Base-by-base conservation (phyloP, 2,797 vertebrate species). In the Scarus forsteni region DNA sequence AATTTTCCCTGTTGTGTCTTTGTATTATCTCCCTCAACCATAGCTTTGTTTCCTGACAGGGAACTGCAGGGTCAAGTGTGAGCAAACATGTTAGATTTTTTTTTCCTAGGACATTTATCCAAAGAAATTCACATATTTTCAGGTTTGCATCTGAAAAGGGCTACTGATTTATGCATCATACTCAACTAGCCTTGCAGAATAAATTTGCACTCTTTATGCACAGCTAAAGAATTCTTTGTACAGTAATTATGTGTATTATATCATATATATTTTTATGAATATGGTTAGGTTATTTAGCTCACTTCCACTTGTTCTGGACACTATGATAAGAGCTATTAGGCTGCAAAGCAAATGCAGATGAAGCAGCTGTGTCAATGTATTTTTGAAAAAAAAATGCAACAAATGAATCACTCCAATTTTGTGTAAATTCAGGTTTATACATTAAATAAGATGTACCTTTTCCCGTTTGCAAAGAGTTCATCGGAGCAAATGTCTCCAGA, bases 401-500 rank as follows among this genome's bases (percentile, higher is more conserved):
- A 14, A 66, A 51, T 56, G 36, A 68, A 43, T 67, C 45, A 16
- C 10, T 19, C 36, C 50, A 42, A 66, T 12, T 73, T 67, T 61
- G 57, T 36, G 43, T 45, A 44, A 16, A 4, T 12, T 59, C 52
- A 6, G 45, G 10, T 15, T 16, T 16, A 18, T 10, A 43, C 52
- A 45, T 10, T 34, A 16, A 49, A 57, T 18, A 1, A 38, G 3
- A 27, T 10, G 12, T 52, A 56, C 6, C 6, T 52, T 66, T 50
- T 58, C 56, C 56, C 44, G 48, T 62, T 10, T 58, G n/a, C 18
- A 65, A 48, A 42, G 45, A 35, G 19, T 34, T 36, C 12, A 75
- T 63, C 65, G 13, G 63, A 73, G 62, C 77, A 80, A 70, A 83
- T 74, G 66, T 70, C 18, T 15, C 18, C 13, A 12, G 44, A 27